These are phyloP conservation scores for Craseonycteris thonglongyai DNA, from an alignment of 2,113 vertebrate genomes.

Conservation along the genomic window DNA sequence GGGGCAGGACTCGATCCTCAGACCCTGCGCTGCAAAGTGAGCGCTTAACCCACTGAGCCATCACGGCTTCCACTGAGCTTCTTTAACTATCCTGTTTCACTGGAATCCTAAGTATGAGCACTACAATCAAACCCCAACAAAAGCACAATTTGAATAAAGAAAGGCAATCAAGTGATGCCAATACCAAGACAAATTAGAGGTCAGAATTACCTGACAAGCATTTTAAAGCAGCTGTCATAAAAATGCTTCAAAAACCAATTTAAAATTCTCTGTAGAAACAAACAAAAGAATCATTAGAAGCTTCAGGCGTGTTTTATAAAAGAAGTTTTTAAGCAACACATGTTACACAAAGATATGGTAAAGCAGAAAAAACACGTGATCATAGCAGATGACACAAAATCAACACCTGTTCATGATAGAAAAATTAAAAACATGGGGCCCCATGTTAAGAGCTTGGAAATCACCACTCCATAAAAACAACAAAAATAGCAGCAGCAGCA, in stretches of 20 bases:
- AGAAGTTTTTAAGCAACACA: not conserved
- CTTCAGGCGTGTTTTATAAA: not conserved
- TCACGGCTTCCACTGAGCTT: too few relatives aligned
- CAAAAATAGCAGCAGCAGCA: too few relatives aligned
- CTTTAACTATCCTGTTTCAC: too few relatives aligned
- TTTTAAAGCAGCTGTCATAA: not conserved
- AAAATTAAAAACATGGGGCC: not conserved
- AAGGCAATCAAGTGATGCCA: not conserved
- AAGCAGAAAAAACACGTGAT: not conserved
- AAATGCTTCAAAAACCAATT: not conserved
- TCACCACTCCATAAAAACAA: not conserved
- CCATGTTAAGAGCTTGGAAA: not conserved
- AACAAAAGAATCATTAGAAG: not conserved
- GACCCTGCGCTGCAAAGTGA: too few relatives aligned
- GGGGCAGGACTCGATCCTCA: too few relatives aligned
- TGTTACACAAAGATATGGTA: not conserved
- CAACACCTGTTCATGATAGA: not conserved
- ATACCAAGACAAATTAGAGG: not conserved
- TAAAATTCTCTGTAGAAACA: not conserved
- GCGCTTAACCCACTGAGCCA: too few relatives aligned
- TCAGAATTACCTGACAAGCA: not conserved
- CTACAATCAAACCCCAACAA: not conserved
- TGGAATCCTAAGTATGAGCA: not conserved
- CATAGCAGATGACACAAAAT: not conserved
- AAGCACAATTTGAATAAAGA: not conserved